Evolutionary conservation across 2,113 vertebrate species (phyloP), one percentile per base, ranked within the genome.

Genomic region (Morphnarchus princeps): DNA sequence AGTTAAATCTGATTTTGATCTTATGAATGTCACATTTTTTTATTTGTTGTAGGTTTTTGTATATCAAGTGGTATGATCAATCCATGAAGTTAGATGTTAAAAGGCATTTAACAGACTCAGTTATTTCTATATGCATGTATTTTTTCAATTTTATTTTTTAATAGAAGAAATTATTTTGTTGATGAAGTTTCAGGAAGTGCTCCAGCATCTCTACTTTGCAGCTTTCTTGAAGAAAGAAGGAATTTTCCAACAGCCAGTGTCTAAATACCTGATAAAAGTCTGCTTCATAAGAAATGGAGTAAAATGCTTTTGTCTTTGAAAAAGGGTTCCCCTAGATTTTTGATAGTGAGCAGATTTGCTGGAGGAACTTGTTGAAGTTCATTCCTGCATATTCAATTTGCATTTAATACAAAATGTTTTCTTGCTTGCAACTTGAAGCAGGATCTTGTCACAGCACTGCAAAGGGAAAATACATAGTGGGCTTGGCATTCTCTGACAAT

Each of bases 371-470:
- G 95, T 83, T 95, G 57, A 21, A 38, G 86, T 90, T 94, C 38
- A 54, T 96, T 95, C 79, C 73, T 94, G 71, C 82, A 94, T 95
- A 96, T 94, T 97, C 93, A 91, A 63, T 97, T 95, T 82, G 70
- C 66, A 82, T 96, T 97, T 96, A 92, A 94, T 94, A 95, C 87
- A 90, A 95, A 96, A 92, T 92, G 80, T 92, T 96, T 95, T 95
- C 90, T 92, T 96, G 89, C 95, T 92, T 93, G 94, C 82, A 95
- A 92, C 82, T 87, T 79, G 84, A 95, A 90, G 80, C 80, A 90
- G 87, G 85, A 63, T 89, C 89, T 93, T 97, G 96, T 97, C 95
- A 95, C 50, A 59, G 65, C 55, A 40, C 43, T 69, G 89, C 80
- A 87, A 73, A 96, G 29, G n/a, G 77, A 91, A 94, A 89, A 89